Percentiles rank a stretch among this genome's conserved stretches.
These are phyloP conservation scores for Gisinianus flammeolus DNA, from an alignment of 2,888 invertebrate species.

Conservation along the genomic window DNA sequence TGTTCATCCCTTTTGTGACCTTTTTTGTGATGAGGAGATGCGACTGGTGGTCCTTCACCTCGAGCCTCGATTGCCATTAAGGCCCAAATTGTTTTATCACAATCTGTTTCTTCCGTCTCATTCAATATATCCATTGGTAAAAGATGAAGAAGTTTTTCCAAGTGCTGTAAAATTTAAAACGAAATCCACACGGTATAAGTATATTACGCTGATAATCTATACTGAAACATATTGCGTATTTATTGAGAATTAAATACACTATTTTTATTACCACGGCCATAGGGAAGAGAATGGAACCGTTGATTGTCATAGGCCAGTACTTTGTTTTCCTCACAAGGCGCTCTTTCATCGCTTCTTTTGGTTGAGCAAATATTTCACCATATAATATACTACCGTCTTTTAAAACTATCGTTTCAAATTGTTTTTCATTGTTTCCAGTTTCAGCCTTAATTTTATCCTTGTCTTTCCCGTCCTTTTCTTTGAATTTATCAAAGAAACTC, in stretches of 20 bases:
- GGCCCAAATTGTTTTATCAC: slow-evolving; percentile 54
- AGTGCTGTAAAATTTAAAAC: slow-evolving; percentile 40
- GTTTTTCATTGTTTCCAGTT: no score
- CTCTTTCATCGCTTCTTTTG: slow-evolving; percentile 71
- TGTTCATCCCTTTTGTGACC: slow-evolving; percentile 76
- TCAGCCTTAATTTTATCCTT: no score
- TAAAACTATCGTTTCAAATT: no score
- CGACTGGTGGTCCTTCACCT: slow-evolving; percentile 57
- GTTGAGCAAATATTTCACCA: slow-evolving; percentile 48
- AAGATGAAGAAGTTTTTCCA: slow-evolving; percentile 48
- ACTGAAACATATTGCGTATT: not conserved
- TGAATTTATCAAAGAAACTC: slow-evolving; percentile 13
- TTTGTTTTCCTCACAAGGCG: slow-evolving; percentile 79
- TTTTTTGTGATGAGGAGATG: slow-evolving; percentile 62
- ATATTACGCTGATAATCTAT: no score
- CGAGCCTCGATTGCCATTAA: slow-evolving; percentile 57
- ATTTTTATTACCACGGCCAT: slow-evolving; percentile 49
- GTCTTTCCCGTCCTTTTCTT: not conserved
- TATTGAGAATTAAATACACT: not conserved
- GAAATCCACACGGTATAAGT: no score
- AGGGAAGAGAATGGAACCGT: slow-evolving; percentile 52
- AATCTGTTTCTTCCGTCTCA: slow-evolving; percentile 51
- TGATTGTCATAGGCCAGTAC: slow-evolving; percentile 80
- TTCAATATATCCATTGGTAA: slow-evolving; percentile 50
- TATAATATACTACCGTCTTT: not conserved